Conservation (phyloP, 2,888 invertebrate species). For the Caenorhabditis macrosperma region DNA sequence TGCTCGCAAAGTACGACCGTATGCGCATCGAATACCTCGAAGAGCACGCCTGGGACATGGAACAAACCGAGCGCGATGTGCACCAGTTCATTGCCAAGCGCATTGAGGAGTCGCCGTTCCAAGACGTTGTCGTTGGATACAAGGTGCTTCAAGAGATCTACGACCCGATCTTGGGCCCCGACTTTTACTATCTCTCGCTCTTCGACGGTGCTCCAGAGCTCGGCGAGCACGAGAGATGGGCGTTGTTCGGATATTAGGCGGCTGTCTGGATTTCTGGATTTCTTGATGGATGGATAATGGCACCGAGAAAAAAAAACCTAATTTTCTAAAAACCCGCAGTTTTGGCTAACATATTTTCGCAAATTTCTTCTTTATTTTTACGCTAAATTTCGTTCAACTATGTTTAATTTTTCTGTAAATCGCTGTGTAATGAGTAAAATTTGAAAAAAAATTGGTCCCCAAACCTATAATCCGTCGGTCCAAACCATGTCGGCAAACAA, state of each 20-base stretch:
- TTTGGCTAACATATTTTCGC: no score
- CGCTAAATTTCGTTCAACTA: no score
- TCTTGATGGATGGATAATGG: no score
- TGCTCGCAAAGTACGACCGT: background rate
- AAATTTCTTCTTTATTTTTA: no score
- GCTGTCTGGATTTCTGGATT: background rate
- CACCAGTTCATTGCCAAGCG: background rate
- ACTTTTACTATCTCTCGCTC: slow-evolving; percentile 19
- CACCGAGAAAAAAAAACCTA: no score
- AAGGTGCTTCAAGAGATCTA: slow-evolving; percentile 8
- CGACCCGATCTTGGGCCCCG: slow-evolving; percentile 5
- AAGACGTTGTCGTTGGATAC: slow-evolving; percentile 15
- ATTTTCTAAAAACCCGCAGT: no score
- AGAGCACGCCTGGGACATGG: background rate
- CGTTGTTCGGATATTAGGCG: slow-evolving; percentile 12
- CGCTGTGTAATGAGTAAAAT: no score
- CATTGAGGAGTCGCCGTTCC: background rate
- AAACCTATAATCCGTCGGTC: no score
- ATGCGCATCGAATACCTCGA: slow-evolving; percentile 7
- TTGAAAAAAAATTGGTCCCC: no score
- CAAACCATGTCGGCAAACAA: no score
- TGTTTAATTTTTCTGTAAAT: no score
- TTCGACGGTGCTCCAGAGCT: background rate
- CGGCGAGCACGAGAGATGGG: slow-evolving; percentile 5
- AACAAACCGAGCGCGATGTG: background rate